Conservation (phyloP, 2,888 invertebrate genomes). For the Heliothis peltigera region DNA sequence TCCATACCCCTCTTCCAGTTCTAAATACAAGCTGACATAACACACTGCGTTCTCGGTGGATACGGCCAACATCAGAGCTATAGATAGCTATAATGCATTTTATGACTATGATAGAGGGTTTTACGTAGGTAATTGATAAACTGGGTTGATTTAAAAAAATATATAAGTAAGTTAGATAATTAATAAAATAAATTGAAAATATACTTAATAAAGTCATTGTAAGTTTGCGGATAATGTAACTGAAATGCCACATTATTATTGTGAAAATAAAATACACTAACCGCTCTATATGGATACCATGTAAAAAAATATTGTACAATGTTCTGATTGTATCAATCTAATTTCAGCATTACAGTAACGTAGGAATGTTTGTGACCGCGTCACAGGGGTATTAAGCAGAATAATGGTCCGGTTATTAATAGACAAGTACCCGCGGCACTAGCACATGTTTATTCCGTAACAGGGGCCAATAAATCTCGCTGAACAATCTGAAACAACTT, state of each 20-base stretch:
- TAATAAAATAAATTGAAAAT: too few relatives aligned
- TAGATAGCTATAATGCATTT: neutral
- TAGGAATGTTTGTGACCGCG: constrained; percentile 76
- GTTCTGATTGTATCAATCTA: constrained; percentile 67
- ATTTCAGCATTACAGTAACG: constrained; percentile 70
- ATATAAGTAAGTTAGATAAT: neutral
- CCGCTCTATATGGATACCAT: constrained; percentile 1
- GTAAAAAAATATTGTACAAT: constrained; percentile 35
- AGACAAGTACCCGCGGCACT: constrained; percentile 77
- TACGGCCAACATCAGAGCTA: constrained; percentile 16
- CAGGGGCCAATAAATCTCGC: constrained; percentile 80
- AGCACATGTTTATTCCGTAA: constrained; percentile 82
- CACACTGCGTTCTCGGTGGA: constrained; percentile 54
- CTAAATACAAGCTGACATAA: constrained; percentile 73
- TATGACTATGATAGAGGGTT: too few relatives aligned
- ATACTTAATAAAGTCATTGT: too few relatives aligned
- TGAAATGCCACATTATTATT: neutral
- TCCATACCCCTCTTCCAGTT: constrained; percentile 71
- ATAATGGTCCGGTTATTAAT: constrained; percentile 84
- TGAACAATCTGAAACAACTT: constrained; percentile 84
- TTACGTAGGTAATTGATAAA: neutral
- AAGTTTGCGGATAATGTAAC: neutral
- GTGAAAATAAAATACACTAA: neutral
- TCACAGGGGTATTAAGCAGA: constrained; percentile 78
- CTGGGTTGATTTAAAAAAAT: neutral